Conservation (phyloP, 2,888 invertebrate genomes). For the Ormyrus nitidulus region DNA sequence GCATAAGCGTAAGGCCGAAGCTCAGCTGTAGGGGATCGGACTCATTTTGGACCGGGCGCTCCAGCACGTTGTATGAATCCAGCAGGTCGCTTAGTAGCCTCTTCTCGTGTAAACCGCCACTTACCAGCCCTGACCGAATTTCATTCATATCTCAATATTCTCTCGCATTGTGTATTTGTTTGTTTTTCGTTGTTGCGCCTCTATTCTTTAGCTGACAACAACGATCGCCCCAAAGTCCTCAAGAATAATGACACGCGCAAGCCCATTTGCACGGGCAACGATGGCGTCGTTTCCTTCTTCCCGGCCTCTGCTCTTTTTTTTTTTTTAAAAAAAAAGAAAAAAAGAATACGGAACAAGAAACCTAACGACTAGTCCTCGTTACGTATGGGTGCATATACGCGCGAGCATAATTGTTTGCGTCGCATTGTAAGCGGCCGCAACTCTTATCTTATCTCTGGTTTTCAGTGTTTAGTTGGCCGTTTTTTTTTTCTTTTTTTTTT, state of each 20-base stretch:
- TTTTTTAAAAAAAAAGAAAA: slow-evolving; percentile 6
- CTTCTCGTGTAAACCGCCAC: slow-evolving; percentile 94
- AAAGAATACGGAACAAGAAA: slow-evolving; percentile 6
- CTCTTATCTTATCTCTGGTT: slow-evolving; percentile 41
- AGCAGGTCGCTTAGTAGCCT: slow-evolving; percentile 92
- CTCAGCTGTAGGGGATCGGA: slow-evolving; percentile 96
- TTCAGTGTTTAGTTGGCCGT: too few relatives aligned
- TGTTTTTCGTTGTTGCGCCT: slow-evolving; percentile 15
- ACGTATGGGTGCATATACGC: background rate
- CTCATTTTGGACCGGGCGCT: slow-evolving; percentile 96
- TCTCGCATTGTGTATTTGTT: slow-evolving; percentile 16
- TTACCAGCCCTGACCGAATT: slow-evolving; percentile 78
- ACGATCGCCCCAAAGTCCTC: background rate
- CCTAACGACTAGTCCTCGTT: slow-evolving; percentile 26
- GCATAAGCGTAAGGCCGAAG: slow-evolving; percentile 97
- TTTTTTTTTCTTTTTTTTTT: background rate
- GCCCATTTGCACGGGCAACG: slow-evolving; percentile 19
- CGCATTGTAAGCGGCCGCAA: slow-evolving; percentile 25
- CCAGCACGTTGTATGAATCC: slow-evolving; percentile 95
- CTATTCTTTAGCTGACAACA: slow-evolving; percentile 2
- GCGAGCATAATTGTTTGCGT: background rate
- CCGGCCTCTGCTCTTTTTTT: slow-evolving; percentile 2
- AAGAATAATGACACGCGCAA: slow-evolving; percentile 10
- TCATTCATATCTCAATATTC: slow-evolving; percentile 63
- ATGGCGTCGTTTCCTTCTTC: slow-evolving; percentile 34